Evolutionary conservation across 2,888 invertebrate genomes (phyloP).

Genomic region (Heteropelma amictum): DNA sequence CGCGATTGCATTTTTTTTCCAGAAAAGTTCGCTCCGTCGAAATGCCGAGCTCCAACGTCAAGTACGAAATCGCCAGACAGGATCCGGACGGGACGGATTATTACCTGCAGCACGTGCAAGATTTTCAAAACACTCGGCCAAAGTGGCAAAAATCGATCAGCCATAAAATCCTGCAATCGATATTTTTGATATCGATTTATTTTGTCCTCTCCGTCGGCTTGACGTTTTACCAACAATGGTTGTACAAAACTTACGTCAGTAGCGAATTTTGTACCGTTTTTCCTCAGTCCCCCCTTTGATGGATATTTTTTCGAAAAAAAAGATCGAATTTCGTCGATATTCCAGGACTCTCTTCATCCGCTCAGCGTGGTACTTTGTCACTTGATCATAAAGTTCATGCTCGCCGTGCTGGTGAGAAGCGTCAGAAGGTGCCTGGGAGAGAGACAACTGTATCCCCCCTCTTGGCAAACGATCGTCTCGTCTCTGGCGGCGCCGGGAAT

Average conservation of each 20-base stretch:
- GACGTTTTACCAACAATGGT: slow-evolving; percentile 97
- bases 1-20: slow-evolving; percentile 3
- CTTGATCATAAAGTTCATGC: slow-evolving; percentile 90
- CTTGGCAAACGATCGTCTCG: slow-evolving; percentile 88
- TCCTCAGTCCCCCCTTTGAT: neutral
- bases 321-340: slow-evolving; percentile 10
- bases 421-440: slow-evolving; percentile 80
- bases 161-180: slow-evolving; percentile 71
- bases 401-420: slow-evolving; percentile 86
- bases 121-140: slow-evolving; percentile 65
- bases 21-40: slow-evolving; percentile 48
- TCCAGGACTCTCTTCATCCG: slow-evolving; percentile 92
- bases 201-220: slow-evolving; percentile 95
- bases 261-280: slow-evolving; percentile 4
- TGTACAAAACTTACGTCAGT: slow-evolving; percentile 85
- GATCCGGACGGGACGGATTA: slow-evolving; percentile 71
- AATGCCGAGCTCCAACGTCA: slow-evolving; percentile 75
- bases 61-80: slow-evolving; percentile 74
- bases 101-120: slow-evolving; percentile 68
- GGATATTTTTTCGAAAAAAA: neutral
- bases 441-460: slow-evolving; percentile 84
- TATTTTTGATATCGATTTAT: slow-evolving; percentile 87
- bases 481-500: slow-evolving; percentile 92
- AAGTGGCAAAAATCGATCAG: slow-evolving; percentile 67
- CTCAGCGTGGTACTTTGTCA: slow-evolving; percentile 94